Base-by-base conservation (phyloP, 2,113 vertebrate species). In the Etheostoma cragini region DNA sequence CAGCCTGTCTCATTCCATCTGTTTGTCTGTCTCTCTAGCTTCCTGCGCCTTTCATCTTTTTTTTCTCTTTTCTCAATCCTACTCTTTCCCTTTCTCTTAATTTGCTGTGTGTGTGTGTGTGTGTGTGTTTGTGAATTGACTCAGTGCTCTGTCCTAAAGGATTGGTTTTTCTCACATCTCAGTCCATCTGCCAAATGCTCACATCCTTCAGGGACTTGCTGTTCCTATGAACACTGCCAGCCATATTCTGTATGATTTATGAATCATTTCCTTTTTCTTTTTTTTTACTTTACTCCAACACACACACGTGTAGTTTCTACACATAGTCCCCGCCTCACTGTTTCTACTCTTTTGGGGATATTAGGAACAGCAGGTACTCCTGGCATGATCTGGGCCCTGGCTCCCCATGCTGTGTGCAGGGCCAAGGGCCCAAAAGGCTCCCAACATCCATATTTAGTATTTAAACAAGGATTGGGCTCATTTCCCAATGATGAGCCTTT, bases 191-290 rank as follows among this genome's bases (percentile, higher is more conserved):
- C 93, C 85, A 95, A 93, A 92, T 91, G 91, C 85, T 88, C 91
- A 92, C 90, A 92, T 95, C 93, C 92, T 93, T 88, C 75, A 81
- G 89, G 87, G 93, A 89, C 90, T 89, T 84, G 91, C 83, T 91
- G 91, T 93, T 94, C 86, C 69, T 87, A 64, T 74, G 60, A 91
- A 75, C 86, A 81, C 89, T 94, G 92, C 93, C 94, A 95, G 81
- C 90, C 90, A 75, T 80, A 70, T 88, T 87, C 92, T 72, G 35
- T 90, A 80, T 50, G 24, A 84, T 93, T 93, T 93, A 93, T 94
- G 88, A 93, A 93, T 92, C 80, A 93, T 89, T 94, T 95, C 93
- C 92, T 91, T 91, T 30, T 26, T 26, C 26, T 92, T 91, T 87
- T 22, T 64, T 42, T 42, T 3, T 83, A 83, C 86, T 80, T 78